Evolutionary conservation across 2,113 vertebrate genomes (phyloP), one percentile per base, ranked within the genome.

Genomic region (Empidonax traillii): DNA sequence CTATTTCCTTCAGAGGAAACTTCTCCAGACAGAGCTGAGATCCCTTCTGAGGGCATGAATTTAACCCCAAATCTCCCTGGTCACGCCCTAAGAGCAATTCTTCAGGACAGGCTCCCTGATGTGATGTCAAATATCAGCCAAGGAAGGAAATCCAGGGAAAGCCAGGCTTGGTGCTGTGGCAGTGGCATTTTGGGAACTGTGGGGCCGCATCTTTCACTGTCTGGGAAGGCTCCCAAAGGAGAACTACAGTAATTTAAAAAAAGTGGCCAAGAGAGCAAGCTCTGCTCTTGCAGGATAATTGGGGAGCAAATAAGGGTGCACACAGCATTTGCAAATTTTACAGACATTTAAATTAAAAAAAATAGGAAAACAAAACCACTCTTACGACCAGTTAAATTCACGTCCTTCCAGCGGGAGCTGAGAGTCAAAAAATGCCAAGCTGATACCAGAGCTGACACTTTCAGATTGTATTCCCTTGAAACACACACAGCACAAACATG

Each of bases 181-280:
- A 30, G 43, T 15, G 58, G 25, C 61, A 6, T 69, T 78, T 33
- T 55, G 84, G 86, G 63, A 87, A 87, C n/a, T 16, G 16, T 51
- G 47, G 0, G 1, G 37, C 61, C 87, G 61, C 22, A 33, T 47
- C 67, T 91, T 66, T 65, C 3, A 0, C 63, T 66, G 2, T 8
- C 85, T 84, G 85, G 82, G 87, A 94, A 88, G 4, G 33, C 58
- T 94, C 80, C 90, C 74, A 85, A 71, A 91, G 80, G 37, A 90
- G 52, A 93, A 93, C 80, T 90, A 74, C 27, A 71, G 72, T 25
- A 10, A 84, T 30, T 75, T 56, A 56, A 80, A 93, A 35, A 88
- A 91, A 19, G 39, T 15, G 27, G 43, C 85, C 90, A 56, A 46
- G 61, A 93, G 22, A 80, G 33, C 52, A 33, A 80, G 59, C 43